These are phyloP conservation scores for Raja brachyura DNA, from an alignment of 2,113 vertebrate genomes.

Conservation along the genomic window DNA sequence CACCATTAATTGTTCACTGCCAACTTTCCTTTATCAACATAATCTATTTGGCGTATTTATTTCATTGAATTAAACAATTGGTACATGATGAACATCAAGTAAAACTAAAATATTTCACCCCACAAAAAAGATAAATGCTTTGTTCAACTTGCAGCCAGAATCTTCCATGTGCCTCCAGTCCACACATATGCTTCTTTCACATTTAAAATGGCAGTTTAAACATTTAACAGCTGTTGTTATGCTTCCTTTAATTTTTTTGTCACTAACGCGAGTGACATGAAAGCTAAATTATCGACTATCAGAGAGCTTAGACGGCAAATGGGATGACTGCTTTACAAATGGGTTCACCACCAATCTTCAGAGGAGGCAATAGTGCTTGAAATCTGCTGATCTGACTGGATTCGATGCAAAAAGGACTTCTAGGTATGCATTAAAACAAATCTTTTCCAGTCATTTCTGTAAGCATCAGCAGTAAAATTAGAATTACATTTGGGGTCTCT, in stretches of 20 bases:
- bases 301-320: background rate
- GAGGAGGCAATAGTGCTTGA: background rate
- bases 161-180: background rate
- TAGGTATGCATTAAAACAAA: background rate
- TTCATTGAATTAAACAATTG: background rate
- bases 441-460: background rate
- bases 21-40: background rate
- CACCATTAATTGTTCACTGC: background rate
- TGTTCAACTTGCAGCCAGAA: background rate
- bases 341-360: background rate
- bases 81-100: background rate
- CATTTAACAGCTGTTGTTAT: background rate
- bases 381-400: slow-evolving; percentile 1
- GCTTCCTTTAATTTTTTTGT: background rate
- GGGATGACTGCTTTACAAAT: background rate
- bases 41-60: background rate
- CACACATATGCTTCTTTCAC: background rate
- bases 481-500: background rate
- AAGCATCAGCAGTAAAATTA: background rate
- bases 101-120: background rate
- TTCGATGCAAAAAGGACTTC: background rate
- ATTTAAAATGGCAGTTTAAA: background rate
- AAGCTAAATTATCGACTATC: background rate
- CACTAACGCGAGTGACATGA: background rate
- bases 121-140: background rate